Conservation (phyloP, 2,113 vertebrate species). For the Herpetotheres cachinnans region DNA sequence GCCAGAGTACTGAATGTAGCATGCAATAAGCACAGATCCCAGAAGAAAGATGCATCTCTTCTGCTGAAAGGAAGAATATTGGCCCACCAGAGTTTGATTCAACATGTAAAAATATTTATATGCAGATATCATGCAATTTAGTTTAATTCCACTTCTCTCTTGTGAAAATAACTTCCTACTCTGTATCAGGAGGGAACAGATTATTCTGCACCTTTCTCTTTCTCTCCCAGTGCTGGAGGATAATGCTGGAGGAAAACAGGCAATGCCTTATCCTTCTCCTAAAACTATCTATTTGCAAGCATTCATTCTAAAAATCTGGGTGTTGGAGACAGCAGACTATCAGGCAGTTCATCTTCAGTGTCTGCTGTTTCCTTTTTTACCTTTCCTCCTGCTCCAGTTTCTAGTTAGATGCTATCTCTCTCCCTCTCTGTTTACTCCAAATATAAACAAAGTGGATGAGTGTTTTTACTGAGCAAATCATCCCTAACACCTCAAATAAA, state of each 20-base stretch:
- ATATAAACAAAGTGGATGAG: neutral
- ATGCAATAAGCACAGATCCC: neutral
- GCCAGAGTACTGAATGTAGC: neutral
- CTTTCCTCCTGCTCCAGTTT: neutral
- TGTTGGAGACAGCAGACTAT: neutral
- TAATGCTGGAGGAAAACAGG: neutral
- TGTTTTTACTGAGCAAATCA: neutral
- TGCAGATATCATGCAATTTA: neutral
- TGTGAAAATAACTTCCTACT: slow-evolving; percentile 1
- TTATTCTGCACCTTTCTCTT: neutral
- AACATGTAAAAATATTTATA: neutral
- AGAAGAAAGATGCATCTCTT: neutral
- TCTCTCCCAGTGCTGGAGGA: neutral
- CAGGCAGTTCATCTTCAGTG: neutral
- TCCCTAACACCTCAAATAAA: neutral
- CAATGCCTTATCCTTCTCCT: neutral
- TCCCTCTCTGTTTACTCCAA: neutral
- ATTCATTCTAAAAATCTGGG: neutral
- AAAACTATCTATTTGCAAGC: neutral
- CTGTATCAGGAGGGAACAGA: neutral
- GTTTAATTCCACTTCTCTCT: neutral
- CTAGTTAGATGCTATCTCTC: neutral
- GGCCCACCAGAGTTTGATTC: neutral
- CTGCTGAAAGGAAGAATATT: neutral
- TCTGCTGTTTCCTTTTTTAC: neutral